Percentiles rank a stretch among this genome's conserved stretches.
Conservation (phyloP, 2,888 invertebrate genomes). For the Amiota communis region DNA sequence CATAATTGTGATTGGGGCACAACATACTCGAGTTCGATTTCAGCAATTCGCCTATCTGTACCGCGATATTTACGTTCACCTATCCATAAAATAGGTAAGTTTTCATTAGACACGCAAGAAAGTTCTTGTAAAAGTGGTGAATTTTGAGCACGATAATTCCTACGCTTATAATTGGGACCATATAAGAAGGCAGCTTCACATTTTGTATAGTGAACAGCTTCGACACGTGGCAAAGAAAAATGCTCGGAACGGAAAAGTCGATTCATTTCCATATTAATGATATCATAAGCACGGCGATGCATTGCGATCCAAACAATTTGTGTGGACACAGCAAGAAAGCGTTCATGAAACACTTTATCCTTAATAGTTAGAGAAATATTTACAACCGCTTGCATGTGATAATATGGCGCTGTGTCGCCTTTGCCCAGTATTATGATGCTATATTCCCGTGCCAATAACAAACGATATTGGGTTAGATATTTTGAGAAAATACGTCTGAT, state of each 20-base stretch:
- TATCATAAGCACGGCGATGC: constrained; percentile 58
- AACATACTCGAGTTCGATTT: constrained; percentile 61
- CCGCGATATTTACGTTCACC: constrained; percentile 65
- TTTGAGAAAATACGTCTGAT: constrained; percentile 58
- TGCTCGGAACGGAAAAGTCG: constrained; percentile 66
- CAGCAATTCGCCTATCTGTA: constrained; percentile 56
- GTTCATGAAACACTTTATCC: constrained; percentile 59
- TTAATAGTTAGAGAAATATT: constrained; percentile 55
- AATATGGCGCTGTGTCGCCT: constrained; percentile 54
- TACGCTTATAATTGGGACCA: constrained; percentile 57
- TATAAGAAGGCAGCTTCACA: constrained; percentile 58
- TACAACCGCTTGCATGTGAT: constrained; percentile 56
- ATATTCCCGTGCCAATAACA: constrained; percentile 63
- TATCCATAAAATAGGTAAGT: constrained; percentile 62
- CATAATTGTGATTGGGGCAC: constrained; percentile 59
- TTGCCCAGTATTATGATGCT: constrained; percentile 56
- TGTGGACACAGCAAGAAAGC: constrained; percentile 58
- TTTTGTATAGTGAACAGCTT: constrained; percentile 45
- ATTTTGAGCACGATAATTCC: constrained; percentile 61
- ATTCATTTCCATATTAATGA: constrained; percentile 63
- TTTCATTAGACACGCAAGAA: constrained; percentile 43
- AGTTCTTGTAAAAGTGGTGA: constrained; percentile 65
- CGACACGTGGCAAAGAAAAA: constrained; percentile 53
- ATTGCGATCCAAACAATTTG: constrained; percentile 64
- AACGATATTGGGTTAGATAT: constrained; percentile 58